These are phyloP conservation scores for Dipodomys merriami DNA, from an alignment of 2,113 vertebrate genomes.

Conservation along the genomic window DNA sequence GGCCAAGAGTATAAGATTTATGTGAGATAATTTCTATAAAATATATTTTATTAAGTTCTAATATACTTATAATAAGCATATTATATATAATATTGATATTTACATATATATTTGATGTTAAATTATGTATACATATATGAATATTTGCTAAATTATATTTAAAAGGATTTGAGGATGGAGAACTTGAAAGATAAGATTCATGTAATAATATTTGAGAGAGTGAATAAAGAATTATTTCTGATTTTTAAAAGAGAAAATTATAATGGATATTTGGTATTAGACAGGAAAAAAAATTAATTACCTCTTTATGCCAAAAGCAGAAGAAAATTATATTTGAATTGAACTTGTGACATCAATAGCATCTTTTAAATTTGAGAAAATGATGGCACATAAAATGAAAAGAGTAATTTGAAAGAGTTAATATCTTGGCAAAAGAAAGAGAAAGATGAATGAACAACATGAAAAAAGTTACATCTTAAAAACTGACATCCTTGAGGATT, in stretches of 20 bases:
- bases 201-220: constrained; percentile 25
- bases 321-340: constrained; percentile 31
- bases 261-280: constrained; percentile 25
- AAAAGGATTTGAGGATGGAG: not conserved
- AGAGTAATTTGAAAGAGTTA: constrained; percentile 9
- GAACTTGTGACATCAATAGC: not conserved
- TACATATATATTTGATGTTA: too few relatives aligned
- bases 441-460: not conserved
- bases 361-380: constrained; percentile 60
- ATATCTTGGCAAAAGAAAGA: not conserved
- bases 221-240: not conserved
- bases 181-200: not conserved
- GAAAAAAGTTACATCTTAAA: not conserved
- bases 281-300: not conserved
- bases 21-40: not conserved
- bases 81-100: too few relatives aligned
- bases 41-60: too few relatives aligned
- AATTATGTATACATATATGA: too few relatives aligned
- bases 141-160: not conserved
- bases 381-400: not conserved
- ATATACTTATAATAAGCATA: not conserved
- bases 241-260: not conserved
- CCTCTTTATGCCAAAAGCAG: constrained; percentile 39
- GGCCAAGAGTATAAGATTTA: not conserved
- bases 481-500: constrained; percentile 29